Conservation (phyloP, 1,140 invertebrate species). For the Tetragonula clypearis region DNA sequence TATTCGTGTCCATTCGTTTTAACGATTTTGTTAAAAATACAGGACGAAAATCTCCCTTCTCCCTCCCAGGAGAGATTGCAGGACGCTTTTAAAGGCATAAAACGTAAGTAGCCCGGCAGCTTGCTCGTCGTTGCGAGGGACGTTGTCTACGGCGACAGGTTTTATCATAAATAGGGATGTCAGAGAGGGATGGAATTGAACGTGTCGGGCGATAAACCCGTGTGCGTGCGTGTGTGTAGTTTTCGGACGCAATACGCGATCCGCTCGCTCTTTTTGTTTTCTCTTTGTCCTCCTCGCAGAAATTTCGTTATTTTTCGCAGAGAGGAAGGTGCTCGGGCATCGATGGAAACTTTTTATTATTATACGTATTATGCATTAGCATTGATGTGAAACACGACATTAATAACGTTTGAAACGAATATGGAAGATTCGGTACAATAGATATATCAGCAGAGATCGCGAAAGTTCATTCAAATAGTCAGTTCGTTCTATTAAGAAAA, state of each 20-base stretch:
- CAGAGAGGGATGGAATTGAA: not conserved
- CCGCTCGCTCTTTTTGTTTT: not conserved
- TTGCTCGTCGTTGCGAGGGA: not conserved
- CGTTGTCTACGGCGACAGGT: not conserved
- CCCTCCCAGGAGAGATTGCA: constrained; percentile 9
- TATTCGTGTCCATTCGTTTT: constrained; percentile 25
- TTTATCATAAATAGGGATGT: constrained; percentile 39
- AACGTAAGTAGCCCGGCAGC: constrained; percentile 11
- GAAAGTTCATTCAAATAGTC: too few relatives aligned
- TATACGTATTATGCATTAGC: too few relatives aligned
- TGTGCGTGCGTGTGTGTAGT: not conserved
- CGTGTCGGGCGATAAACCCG: constrained; percentile 5
- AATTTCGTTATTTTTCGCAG: not conserved
- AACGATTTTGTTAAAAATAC: constrained; percentile 51
- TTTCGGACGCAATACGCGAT: not conserved
- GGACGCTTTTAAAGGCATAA: constrained; percentile 14
- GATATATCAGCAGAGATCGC: too few relatives aligned
- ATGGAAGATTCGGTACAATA: too few relatives aligned
- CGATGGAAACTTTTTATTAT: too few relatives aligned
- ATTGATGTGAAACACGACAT: too few relatives aligned
- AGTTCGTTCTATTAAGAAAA: too few relatives aligned
- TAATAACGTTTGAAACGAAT: too few relatives aligned
- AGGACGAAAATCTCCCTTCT: not conserved
- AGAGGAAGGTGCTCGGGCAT: too few relatives aligned
- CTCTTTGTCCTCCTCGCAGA: not conserved